Evolutionary conservation across 2,797 vertebrate genomes (phyloP).

Genomic region (Rachycentron canadum): DNA sequence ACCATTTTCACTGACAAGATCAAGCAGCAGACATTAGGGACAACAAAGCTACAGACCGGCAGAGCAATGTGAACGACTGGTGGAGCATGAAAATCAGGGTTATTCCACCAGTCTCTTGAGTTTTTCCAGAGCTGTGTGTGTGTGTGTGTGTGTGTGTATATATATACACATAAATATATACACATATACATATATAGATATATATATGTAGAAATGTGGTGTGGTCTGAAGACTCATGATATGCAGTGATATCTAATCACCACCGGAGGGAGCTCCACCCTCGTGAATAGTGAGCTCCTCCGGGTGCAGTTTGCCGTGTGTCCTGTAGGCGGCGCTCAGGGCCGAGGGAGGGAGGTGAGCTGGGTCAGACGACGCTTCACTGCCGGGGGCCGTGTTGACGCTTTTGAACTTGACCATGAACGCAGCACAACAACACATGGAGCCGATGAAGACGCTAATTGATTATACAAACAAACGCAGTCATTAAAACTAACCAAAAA

Average conservation of each 20-base stretch:
- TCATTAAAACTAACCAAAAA: not conserved
- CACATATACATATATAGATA: no score
- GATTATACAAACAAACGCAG: not conserved
- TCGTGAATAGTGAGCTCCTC: not conserved
- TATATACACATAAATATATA: no score
- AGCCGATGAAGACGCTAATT: not conserved
- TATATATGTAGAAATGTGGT: no score
- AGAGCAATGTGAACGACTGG: no score
- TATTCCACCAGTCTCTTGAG: no score
- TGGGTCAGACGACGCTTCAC: constrained; percentile 20
- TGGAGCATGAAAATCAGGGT: no score
- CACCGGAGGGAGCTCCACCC: constrained; percentile 42
- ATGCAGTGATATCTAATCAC: not conserved
- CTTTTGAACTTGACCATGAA: constrained; percentile 82
- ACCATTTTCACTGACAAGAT: no score
- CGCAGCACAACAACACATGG: constrained; percentile 31
- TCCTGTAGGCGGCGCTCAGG: constrained; percentile 15
- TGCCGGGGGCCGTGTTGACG: constrained; percentile 45
- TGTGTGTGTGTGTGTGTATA: no score
- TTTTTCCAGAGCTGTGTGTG: no score
- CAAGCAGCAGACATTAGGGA: no score
- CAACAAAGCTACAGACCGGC: no score
- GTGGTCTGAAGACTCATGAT: no score
- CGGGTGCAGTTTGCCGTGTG: fast-evolving
- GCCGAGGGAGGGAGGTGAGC: constrained; percentile 23